These are phyloP conservation scores for Hylaea fasciaria DNA, from an alignment of 2,888 invertebrate species.

Conservation along the genomic window DNA sequence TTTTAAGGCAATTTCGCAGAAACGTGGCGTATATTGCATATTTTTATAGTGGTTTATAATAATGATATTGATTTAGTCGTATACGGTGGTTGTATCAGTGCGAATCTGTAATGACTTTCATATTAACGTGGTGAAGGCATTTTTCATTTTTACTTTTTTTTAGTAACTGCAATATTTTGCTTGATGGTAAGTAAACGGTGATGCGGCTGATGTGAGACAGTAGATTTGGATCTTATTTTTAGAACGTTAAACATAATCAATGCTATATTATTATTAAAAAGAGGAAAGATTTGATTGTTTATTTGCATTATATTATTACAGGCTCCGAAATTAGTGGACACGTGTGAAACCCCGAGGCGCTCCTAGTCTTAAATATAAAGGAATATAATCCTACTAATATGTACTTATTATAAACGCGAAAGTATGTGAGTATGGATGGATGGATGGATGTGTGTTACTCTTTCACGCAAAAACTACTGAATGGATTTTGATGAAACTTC, in stretches of 20 bases:
- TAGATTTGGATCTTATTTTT: too few species aligned
- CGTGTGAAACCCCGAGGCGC: too few species aligned
- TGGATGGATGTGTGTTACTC: too few species aligned
- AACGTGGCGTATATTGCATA: constrained; percentile 68
- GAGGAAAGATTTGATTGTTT: too few species aligned
- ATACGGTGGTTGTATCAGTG: constrained; percentile 61
- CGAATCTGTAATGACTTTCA: constrained; percentile 63
- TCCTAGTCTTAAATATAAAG: too few species aligned
- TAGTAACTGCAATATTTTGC: background rate
- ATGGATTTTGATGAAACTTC: too few species aligned
- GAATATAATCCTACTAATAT: too few species aligned
- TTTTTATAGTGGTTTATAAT: constrained; percentile 82
- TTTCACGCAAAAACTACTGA: too few species aligned
- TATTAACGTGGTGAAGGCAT: constrained; percentile 32
- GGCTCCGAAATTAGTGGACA: too few species aligned
- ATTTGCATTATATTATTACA: too few species aligned
- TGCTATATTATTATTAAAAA: background rate
- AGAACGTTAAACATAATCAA: background rate
- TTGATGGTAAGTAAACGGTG: background rate
- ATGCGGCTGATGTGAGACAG: background rate
- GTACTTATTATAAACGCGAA: too few species aligned
- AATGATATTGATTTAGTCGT: constrained; percentile 82
- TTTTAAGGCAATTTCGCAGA: constrained; percentile 57
- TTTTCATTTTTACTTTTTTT: constrained; percentile 1
- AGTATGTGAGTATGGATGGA: too few species aligned